Conservation (phyloP, 2,888 invertebrate genomes). For the Ectemnius cavifrons region DNA sequence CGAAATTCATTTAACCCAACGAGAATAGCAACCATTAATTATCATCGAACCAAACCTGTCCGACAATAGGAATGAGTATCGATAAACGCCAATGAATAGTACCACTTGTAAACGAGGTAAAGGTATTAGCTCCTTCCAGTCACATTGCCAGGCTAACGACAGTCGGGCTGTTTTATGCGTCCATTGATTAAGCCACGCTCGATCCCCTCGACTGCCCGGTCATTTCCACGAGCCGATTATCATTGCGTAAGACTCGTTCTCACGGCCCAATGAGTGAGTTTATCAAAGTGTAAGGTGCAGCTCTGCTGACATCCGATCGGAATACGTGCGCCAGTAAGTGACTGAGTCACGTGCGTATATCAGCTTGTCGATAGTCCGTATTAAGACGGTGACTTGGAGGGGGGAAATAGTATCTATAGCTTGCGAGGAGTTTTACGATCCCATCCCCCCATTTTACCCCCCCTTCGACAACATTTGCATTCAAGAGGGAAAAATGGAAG, state of each 20-base stretch:
- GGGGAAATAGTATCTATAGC: constrained; percentile 27
- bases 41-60: no score
- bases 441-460: no score
- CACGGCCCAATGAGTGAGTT: constrained; percentile 25
- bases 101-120: no score
- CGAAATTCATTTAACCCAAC: no score
- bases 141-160: constrained; percentile 26
- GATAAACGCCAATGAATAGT: no score
- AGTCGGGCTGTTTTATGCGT: not conserved
- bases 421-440: not conserved
- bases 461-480: constrained; percentile 30
- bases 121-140: no score
- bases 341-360: constrained; percentile 38
- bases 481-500: constrained; percentile 32
- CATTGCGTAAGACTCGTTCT: constrained; percentile 25
- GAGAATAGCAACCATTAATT: no score
- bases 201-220: constrained; percentile 35
- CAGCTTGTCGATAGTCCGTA: constrained; percentile 23
- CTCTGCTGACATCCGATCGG: constrained; percentile 46
- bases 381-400: constrained; percentile 1
- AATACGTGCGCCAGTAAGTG: not conserved
- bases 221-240: constrained; percentile 34
- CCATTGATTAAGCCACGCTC: constrained; percentile 4
- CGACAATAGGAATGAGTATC: no score
- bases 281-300: constrained; percentile 55